phyloP scores from a whole-genome alignment of 2,888 invertebrate species.

The Lycocerus yunnanus region DNA sequence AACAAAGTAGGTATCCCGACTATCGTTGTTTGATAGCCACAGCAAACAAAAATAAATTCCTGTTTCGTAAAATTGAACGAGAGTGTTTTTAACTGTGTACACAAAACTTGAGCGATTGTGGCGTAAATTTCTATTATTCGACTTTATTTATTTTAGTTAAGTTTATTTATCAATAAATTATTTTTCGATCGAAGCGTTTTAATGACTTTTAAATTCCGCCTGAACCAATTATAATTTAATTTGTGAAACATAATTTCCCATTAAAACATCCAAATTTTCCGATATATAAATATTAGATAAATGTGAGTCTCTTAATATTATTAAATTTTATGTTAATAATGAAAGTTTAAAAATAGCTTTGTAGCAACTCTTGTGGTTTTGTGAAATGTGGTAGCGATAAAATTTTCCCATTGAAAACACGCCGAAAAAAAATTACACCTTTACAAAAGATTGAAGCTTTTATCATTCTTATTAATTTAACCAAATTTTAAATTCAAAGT shows the following conservation, averaged over 20 bases:
- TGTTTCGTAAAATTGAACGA: background rate
- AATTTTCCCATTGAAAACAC: background rate
- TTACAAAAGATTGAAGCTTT: background rate
- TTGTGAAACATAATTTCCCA: too few relatives aligned
- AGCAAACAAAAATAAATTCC: background rate
- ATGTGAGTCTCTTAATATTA: too few relatives aligned
- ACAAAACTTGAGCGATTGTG: background rate
- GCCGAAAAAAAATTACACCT: background rate
- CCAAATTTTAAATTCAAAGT: background rate
- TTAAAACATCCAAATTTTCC: too few relatives aligned
- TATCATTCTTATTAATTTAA: background rate
- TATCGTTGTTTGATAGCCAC: background rate
- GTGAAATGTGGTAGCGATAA: background rate
- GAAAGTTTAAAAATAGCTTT: background rate
- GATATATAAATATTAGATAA: too few relatives aligned
- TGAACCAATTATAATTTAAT: background rate
- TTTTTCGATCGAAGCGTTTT: background rate
- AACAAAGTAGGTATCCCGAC: background rate
- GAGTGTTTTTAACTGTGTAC: background rate
- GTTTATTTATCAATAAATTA: background rate
- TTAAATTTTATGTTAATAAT: too few relatives aligned
- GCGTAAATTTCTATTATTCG: background rate
- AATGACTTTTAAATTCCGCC: background rate
- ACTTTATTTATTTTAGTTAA: background rate
- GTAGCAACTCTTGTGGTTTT: background rate